phyloP scores from a whole-genome alignment of 1,140 invertebrate species.

The Rhagoletis pomonella region DNA sequence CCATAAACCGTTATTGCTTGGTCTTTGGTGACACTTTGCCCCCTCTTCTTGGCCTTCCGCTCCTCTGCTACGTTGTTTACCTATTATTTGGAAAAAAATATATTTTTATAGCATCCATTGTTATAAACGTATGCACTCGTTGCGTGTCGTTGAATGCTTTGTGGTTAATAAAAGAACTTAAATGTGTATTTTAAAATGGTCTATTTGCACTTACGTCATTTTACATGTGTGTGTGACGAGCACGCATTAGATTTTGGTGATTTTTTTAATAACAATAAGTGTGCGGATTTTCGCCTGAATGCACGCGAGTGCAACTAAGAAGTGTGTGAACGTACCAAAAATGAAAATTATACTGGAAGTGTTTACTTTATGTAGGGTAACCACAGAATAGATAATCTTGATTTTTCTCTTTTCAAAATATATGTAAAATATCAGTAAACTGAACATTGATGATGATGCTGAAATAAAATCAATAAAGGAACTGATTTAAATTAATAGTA shows the following conservation, averaged over 20 bases:
- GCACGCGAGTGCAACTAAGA: conserved; percentile 1
- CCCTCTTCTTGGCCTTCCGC: neutral
- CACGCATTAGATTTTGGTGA: conserved; percentile 3
- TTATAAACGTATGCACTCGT: neutral
- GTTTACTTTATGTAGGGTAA: no score
- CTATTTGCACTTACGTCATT: conserved; percentile 1
- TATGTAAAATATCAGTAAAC: no score
- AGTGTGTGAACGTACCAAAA: neutral
- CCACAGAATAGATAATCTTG: no score
- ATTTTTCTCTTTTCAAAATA: no score
- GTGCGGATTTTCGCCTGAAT: conserved; percentile 36
- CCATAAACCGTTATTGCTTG: conserved; percentile 28
- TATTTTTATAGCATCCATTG: conserved; percentile 7
- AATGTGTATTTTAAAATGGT: neutral
- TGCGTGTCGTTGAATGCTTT: neutral
- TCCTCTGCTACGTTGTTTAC: neutral
- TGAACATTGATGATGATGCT: no score
- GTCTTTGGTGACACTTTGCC: no score
- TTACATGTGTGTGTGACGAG: neutral
- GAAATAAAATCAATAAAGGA: no score
- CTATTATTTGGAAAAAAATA: neutral
- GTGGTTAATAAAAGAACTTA: conserved; percentile 8
- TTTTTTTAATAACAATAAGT: neutral
- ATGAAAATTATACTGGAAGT: neutral
- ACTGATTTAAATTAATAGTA: no score